These are phyloP conservation scores for Corynorhinus townsendii DNA, from an alignment of 2,113 vertebrate species.

Conservation along the genomic window DNA sequence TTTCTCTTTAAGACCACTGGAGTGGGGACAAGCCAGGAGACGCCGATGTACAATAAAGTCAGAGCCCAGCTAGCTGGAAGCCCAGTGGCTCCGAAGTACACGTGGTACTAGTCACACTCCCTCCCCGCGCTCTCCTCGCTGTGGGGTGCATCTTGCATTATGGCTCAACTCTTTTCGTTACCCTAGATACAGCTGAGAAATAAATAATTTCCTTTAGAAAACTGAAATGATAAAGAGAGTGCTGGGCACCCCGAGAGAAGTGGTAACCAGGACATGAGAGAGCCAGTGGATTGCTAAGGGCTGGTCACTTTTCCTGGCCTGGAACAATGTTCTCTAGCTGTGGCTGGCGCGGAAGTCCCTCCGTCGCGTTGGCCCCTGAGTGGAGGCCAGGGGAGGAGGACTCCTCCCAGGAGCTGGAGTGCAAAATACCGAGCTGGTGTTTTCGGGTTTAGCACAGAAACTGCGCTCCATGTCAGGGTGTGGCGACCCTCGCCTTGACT, in stretches of 20 bases:
- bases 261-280: neutral
- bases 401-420: neutral
- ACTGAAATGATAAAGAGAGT: neutral
- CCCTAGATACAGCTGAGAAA: neutral
- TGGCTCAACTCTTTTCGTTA: neutral
- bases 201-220: neutral
- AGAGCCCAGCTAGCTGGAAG: constrained; percentile 7
- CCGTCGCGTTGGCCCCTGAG: fast-evolving
- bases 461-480: neutral
- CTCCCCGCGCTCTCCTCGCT: neutral
- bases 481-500: fast-evolving
- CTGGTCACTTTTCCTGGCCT: neutral
- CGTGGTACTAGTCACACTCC: neutral
- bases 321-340: neutral
- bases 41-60: constrained; percentile 46
- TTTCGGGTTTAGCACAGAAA: neutral
- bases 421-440: neutral
- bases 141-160: neutral
- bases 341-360: neutral
- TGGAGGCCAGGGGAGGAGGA: too few relatives aligned
- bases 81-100: neutral
- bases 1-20: constrained; percentile 45
- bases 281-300: fast-evolving
- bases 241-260: neutral
- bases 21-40: constrained; percentile 13